Conservation (phyloP, 2,113 vertebrate genomes). For the Misgurnus mizolepis region DNA sequence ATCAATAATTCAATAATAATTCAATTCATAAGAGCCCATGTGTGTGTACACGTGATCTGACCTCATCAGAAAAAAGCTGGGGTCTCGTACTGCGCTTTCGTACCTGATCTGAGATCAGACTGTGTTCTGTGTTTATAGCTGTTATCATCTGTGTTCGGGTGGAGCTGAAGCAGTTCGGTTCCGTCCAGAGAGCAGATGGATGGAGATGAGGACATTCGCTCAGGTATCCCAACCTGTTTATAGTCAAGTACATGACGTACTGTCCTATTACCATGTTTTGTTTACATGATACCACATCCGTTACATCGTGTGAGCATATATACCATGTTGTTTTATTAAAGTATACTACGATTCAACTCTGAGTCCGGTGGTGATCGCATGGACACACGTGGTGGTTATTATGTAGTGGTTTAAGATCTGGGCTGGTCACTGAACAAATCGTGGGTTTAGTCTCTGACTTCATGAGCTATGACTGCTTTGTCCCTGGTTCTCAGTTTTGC, state of each 20-base stretch:
- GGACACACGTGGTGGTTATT: no score
- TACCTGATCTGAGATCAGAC: neutral
- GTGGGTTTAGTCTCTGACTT: no score
- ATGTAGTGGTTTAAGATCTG: no score
- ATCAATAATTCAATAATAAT: neutral
- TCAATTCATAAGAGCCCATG: neutral
- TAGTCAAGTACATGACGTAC: neutral
- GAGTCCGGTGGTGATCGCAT: no score
- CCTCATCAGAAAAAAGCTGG: neutral
- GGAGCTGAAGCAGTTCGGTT: neutral
- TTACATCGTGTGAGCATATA: no score
- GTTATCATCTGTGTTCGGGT: neutral
- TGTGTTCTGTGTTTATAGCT: neutral
- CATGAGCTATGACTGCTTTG: no score
- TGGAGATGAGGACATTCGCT: conserved; percentile 67
- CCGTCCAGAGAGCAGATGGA: conserved; percentile 64
- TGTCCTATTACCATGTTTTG: neutral
- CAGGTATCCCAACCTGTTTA: neutral
- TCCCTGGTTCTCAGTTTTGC: no score
- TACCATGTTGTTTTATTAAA: no score
- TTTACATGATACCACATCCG: neutral
- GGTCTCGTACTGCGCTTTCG: neutral
- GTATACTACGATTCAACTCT: no score
- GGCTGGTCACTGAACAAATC: no score
- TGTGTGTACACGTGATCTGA: neutral